Evolutionary conservation across 2,113 vertebrate species (phyloP), one percentile per base, ranked within the genome.

Genomic region (Colaptes auratus): DNA sequence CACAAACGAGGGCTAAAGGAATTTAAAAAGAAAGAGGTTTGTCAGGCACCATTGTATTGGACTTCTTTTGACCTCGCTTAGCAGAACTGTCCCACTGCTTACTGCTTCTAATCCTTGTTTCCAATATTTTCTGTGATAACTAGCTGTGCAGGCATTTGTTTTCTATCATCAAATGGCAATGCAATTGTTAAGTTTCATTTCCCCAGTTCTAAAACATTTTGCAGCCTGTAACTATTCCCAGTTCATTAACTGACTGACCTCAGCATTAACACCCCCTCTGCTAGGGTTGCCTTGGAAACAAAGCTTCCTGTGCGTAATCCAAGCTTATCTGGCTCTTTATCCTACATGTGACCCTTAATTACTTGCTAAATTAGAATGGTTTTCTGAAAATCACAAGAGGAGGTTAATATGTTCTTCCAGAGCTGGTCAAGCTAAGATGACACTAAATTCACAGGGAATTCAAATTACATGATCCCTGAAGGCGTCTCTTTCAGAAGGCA

Each of bases 301-400:
- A 98, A 98, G 98, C 98, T 98, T 98, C 98, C 98, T 98, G 98
- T 97, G 96, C 97, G 95, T 98, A 98, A 98, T 98, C 98, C 98
- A 97, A 98, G 98, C 98, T 98, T 98, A 98, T 98, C 98, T 84
- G 96, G 95, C 96, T 98, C 98, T 98, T 98, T 98, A 98, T 98
- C 98, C 98, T 95, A 96, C 98, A 98, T 98, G 98, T 98, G 98
- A 98, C 98, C 98, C 98, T 98, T 98, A 98, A 98, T 98, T 98
- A 98, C 98, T 98, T 98, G 97, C 97, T 98, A 98, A 98, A 98
- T 98, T 98, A 98, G 98, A 98, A 98, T 96, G 97, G 98, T 98
- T 98, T 97, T 98, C 97, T 98, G 97, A 98, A 98, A 98, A 98
- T 98, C 98, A 97, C 98, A 97, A 98, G 98, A 95, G 92, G 98